Conservation (phyloP, 2,888 invertebrate species). For the Caenorhabditis sp. region DNA sequence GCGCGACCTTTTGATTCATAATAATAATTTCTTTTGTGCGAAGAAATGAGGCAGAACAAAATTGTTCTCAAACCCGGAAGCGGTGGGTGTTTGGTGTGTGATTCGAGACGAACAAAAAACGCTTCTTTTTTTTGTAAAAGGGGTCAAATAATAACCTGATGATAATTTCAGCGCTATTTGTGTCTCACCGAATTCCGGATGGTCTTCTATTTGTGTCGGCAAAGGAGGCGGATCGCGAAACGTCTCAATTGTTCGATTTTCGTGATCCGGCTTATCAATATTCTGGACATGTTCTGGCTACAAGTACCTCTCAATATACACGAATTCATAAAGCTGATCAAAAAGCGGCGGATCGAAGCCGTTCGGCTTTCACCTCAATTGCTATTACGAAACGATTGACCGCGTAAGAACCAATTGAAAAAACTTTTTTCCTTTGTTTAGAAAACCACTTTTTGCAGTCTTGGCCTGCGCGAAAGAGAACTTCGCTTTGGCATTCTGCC, state of each 20-base stretch:
- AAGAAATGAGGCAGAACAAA: not conserved
- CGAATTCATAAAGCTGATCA: conserved; percentile 46
- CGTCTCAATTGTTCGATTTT: conserved; percentile 57
- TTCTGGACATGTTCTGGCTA: conserved; percentile 51
- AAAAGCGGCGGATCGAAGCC: conserved; percentile 49
- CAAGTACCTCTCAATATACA: conserved; percentile 42
- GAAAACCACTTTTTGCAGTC: conserved; percentile 11
- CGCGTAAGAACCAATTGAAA: conserved; percentile 16
- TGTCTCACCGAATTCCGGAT: conserved; percentile 57
- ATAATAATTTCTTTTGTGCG: conserved; percentile 3
- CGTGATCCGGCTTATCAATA: conserved; percentile 55
- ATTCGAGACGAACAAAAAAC: conserved; percentile 1
- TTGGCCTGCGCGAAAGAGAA: conserved; percentile 56
- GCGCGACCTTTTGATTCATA: not conserved
- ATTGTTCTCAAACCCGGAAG: not conserved
- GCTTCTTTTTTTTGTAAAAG: not conserved
- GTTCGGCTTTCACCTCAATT: conserved; percentile 49
- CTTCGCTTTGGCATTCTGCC: conserved; percentile 54
- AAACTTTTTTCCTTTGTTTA: not conserved
- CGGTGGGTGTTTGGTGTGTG: conserved; percentile 4
- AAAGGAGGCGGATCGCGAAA: conserved; percentile 63
- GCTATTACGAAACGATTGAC: conserved; percentile 53
- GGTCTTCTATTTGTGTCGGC: conserved; percentile 60
- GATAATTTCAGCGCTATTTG: conserved; percentile 39
- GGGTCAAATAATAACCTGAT: not conserved